These are phyloP conservation scores for Diadema setosum DNA, from an alignment of 35 echinoderm and acorn worm species.

Conservation along the genomic window DNA sequence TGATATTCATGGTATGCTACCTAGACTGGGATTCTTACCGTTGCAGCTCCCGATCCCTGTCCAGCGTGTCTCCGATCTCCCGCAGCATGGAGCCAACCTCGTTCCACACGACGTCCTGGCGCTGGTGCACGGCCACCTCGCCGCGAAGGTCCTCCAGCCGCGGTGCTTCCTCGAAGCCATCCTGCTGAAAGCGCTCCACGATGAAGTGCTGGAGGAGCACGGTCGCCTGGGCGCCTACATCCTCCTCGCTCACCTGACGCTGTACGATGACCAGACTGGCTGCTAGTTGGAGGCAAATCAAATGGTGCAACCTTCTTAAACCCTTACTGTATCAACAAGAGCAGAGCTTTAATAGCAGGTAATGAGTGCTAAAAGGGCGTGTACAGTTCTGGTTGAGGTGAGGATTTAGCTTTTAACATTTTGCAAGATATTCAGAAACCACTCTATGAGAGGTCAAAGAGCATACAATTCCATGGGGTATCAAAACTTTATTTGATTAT, in stretches of 20 bases:
- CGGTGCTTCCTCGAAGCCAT: conserved; percentile 64
- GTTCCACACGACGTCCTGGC: conserved; percentile 60
- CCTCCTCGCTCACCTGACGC: conserved; percentile 69
- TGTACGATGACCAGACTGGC: background rate
- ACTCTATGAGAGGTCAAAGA: too few species aligned
- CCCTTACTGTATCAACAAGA: background rate
- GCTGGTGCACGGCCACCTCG: background rate
- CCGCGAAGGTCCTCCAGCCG: conserved; percentile 37
- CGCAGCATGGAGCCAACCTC: conserved; percentile 66
- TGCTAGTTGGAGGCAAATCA: background rate
- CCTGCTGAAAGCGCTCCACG: conserved; percentile 71
- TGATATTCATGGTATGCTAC: too few species aligned
- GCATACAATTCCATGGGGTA: too few species aligned
- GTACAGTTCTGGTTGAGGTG: background rate
- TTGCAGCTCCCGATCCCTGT: conserved; percentile 72
- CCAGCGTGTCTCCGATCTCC: conserved; percentile 73
- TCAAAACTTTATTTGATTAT: too few species aligned
- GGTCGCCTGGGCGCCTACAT: conserved; percentile 70
- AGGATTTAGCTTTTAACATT: background rate
- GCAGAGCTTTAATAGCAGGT: background rate
- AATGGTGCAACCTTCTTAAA: background rate
- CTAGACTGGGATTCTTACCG: too few species aligned
- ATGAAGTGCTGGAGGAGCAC: conserved; percentile 77
- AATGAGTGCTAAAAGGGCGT: background rate
- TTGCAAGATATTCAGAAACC: background rate